These are phyloP conservation scores for Eclectus roratus DNA, from an alignment of 2,113 vertebrate genomes.

Conservation along the genomic window DNA sequence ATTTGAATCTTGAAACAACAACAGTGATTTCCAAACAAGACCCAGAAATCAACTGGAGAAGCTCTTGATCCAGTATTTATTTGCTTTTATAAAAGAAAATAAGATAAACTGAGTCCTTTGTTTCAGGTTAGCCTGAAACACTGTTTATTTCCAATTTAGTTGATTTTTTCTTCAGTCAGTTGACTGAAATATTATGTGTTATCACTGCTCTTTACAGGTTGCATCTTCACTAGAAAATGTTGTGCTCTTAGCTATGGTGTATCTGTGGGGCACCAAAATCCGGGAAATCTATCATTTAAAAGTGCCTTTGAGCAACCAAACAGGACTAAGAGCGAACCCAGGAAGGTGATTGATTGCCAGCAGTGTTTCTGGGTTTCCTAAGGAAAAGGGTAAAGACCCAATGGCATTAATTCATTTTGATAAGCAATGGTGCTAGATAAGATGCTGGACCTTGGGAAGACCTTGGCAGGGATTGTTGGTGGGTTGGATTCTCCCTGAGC, in stretches of 20 bases:
- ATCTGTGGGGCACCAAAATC: neutral
- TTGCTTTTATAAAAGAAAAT: neutral
- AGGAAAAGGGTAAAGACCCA: neutral
- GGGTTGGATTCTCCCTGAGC: neutral
- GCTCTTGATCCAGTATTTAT: neutral
- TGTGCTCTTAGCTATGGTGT: neutral
- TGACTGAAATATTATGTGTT: neutral
- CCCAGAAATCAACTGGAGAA: neutral
- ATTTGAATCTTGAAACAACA: slow-evolving; percentile 4
- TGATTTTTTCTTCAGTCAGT: neutral
- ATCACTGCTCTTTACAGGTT: neutral
- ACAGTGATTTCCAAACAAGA: neutral
- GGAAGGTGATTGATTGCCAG: neutral
- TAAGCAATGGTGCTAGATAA: neutral
- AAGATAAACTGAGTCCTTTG: neutral
- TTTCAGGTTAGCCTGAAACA: neutral
- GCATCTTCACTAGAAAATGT: neutral
- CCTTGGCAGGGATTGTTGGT: neutral
- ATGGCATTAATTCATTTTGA: neutral
- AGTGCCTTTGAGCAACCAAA: neutral
- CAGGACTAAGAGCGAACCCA: neutral
- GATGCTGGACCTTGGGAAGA: neutral
- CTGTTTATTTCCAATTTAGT: neutral
- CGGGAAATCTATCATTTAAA: neutral
- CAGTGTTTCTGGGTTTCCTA: neutral